Evolutionary conservation across 2,888 invertebrate genomes (phyloP).

Genomic region (Scaptomyza cyrtandrae): DNA sequence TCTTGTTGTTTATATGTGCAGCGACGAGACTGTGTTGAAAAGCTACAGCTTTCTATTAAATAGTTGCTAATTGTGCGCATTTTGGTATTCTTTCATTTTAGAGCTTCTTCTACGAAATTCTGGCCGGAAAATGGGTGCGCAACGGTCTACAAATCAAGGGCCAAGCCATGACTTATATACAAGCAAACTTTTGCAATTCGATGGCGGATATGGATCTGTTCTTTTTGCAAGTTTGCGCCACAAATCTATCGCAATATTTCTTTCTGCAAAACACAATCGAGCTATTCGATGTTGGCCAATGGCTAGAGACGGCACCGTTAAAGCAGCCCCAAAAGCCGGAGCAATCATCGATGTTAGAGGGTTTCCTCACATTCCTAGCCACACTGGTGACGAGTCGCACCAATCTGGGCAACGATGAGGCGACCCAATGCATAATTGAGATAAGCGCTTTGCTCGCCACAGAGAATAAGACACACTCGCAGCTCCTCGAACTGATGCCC

Average conservation of each 20-base stretch:
- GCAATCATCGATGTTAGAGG: slow-evolving; percentile 96
- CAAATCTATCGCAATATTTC: slow-evolving; percentile 93
- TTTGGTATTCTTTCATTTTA: slow-evolving; percentile 86
- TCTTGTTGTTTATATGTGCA: too few relatives aligned
- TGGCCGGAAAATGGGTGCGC: slow-evolving; percentile 97
- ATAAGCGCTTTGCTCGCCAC: slow-evolving; percentile 97
- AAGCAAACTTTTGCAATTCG: slow-evolving; percentile 99
- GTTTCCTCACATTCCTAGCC: slow-evolving; percentile 95
- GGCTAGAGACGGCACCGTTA: slow-evolving; percentile 91
- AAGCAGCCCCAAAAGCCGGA: slow-evolving; percentile 90
- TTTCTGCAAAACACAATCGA: slow-evolving; percentile 95
- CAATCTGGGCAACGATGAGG: slow-evolving; percentile 89
- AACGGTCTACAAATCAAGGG: slow-evolving; percentile 99
- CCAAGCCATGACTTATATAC: slow-evolving; percentile 99
- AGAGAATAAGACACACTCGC: slow-evolving; percentile 97
- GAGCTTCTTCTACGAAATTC: slow-evolving; percentile 97
- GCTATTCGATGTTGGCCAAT: slow-evolving; percentile 95
- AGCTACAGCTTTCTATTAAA: too few relatives aligned
- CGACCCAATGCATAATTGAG: slow-evolving; percentile 91
- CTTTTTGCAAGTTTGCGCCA: slow-evolving; percentile 96
- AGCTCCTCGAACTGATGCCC: slow-evolving; percentile 97
- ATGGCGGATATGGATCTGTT: slow-evolving; percentile 99
- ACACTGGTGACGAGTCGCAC: slow-evolving; percentile 94
- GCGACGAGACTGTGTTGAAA: not conserved
- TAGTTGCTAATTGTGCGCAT: not conserved